Evolutionary conservation across 2,888 invertebrate species (phyloP), one percentile per base, ranked within the genome.

Genomic region (Brachypalpus laphriformis): DNA sequence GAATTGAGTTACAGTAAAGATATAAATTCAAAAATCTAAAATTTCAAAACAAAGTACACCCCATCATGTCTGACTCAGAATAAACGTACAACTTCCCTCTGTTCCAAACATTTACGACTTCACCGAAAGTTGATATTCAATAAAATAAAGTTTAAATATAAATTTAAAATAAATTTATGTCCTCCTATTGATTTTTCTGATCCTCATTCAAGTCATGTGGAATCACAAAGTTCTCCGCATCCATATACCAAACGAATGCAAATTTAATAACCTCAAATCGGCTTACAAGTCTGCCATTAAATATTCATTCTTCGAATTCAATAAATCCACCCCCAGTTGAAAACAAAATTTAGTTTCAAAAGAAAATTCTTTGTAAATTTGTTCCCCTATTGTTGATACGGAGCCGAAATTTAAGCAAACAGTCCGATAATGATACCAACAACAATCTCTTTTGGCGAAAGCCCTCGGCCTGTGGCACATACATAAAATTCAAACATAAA

Each of bases 241-340:
- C 40, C 16, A n/a, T 42, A n/a, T 42, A 25, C 1, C 22, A 4
- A 34, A 31, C 18, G 45, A 57, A 70, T 70, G 70, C 70, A 70
- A 70, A 70, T 70, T 57, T 47, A 57, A 70, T 70, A 57, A 57
- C 70, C 42, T 45, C 42, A 63, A 78, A 71, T 61, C 47, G 47
- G 63, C 63, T 78, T 70, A 57, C 45, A 76, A 18, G 22, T 56
- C 22, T 37, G 7, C 37, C 49, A 49, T 80, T 56, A 80, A 72
- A 72, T 80, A 80, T 80, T 78, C 78, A 78, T 71, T 72, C 49
- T 22, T n/a, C 7, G 40, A 65, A 78, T 78, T 80, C 72, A 72
- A 65, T 65, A 72, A 65, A 72, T 65, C 65, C 65, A 22, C 71
- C 47, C 57, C 42, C 16, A 8, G 25, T 11, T 2, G 31, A 54